These are phyloP conservation scores for Lycia hirtaria DNA, from an alignment of 2,888 invertebrate species.

Conservation along the genomic window DNA sequence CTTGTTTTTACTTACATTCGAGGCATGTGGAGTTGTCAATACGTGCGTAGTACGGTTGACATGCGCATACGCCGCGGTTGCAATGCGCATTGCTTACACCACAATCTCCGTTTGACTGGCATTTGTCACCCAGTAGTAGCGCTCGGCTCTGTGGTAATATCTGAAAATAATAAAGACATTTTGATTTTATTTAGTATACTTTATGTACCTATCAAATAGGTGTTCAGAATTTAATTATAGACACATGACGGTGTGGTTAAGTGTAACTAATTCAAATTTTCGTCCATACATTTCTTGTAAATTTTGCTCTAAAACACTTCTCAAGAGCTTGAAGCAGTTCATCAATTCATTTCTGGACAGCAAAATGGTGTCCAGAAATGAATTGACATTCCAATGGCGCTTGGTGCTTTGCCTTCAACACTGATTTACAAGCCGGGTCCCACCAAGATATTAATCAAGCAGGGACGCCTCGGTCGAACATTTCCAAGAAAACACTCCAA, in stretches of 20 bases:
- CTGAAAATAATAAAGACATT: conserved; percentile 52
- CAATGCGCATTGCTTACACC: conserved; percentile 88
- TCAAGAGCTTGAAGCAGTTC: not conserved
- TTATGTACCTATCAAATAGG: no score
- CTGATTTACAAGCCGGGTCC: conserved; percentile 51
- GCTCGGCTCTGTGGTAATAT: conserved; percentile 57
- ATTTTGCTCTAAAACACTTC: not conserved
- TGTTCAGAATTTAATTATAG: no score
- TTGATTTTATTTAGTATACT: no score
- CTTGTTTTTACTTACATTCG: conserved; percentile 88
- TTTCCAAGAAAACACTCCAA: conserved; percentile 48
- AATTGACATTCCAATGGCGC: conserved; percentile 47
- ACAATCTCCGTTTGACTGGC: conserved; percentile 88
- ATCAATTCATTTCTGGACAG: no score
- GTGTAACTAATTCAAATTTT: no score
- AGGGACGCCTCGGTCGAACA: conserved; percentile 33
- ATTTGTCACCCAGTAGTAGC: conserved; percentile 86
- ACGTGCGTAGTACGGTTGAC: conserved; percentile 92
- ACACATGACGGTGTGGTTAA: no score
- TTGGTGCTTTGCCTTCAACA: conserved; percentile 40
- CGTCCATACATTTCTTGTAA: no score
- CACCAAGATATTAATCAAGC: conserved; percentile 51
- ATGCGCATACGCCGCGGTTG: conserved; percentile 90
- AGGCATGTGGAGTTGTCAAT: conserved; percentile 92
- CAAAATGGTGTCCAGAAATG: conserved; percentile 30